A percentile compares a stretch with the other conserved stretches of the same genome.
These are phyloP conservation scores for Ips nitidus DNA, from an alignment of 1,140 invertebrate genomes.

Conservation along the genomic window DNA sequence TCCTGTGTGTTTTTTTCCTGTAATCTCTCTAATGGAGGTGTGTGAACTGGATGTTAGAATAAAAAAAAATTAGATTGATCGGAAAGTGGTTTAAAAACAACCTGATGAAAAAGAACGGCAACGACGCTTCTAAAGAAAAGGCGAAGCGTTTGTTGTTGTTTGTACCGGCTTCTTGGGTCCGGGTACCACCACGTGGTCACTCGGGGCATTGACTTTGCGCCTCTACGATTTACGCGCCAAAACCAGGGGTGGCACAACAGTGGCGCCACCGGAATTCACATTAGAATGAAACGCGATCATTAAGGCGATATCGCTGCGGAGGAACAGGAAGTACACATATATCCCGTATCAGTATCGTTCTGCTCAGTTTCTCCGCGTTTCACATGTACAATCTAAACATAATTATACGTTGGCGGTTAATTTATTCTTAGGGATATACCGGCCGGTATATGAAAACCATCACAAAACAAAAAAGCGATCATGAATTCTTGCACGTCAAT, in stretches of 20 bases:
- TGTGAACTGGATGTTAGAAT: not conserved
- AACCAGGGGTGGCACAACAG: conserved; percentile 5
- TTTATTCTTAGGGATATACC: not conserved
- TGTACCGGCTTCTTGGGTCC: conserved; percentile 17
- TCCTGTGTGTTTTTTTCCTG: not conserved
- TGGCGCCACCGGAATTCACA: not conserved
- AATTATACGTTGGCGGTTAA: conserved; percentile 1
- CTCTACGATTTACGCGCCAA: conserved; percentile 23
- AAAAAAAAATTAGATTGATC: not conserved
- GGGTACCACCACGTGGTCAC: conserved; percentile 24
- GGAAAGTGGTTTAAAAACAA: too few relatives aligned
- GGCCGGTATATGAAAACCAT: not conserved
- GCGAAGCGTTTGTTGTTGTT: conserved; percentile 20
- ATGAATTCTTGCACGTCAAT: too few relatives aligned
- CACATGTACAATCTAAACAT: conserved; percentile 8
- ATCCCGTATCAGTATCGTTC: conserved; percentile 6
- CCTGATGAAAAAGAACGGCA: conserved; percentile 1
- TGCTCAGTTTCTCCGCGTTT: conserved; percentile 7
- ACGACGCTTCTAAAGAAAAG: conserved; percentile 7
- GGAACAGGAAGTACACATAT: conserved; percentile 7
- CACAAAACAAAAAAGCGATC: not conserved
- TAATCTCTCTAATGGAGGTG: not conserved
- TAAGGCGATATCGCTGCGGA: too few relatives aligned
- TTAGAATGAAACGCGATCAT: too few relatives aligned
- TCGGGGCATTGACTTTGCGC: conserved; percentile 20